phyloP scores from a whole-genome alignment of 2,888 invertebrate genomes.

The Capitulum mitella region DNA sequence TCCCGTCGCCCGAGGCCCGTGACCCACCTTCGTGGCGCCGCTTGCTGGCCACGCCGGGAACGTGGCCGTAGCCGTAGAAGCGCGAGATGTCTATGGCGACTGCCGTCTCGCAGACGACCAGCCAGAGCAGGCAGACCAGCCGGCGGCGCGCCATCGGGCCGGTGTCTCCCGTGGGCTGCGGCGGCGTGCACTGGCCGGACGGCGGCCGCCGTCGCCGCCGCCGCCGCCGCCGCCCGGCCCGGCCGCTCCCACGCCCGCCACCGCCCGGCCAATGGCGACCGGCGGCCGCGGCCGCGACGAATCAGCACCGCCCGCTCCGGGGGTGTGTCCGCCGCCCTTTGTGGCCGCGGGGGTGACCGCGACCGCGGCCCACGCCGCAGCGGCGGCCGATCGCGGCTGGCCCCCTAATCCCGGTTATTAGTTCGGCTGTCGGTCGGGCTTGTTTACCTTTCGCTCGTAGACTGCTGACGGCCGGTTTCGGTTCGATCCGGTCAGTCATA shows the following conservation, averaged over 20 bases:
- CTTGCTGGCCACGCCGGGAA: conserved; percentile 19
- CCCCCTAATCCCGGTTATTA: no score
- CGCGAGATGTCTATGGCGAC: conserved; percentile 67
- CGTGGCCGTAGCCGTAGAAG: conserved; percentile 66
- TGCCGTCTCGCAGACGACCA: background rate
- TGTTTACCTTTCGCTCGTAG: no score
- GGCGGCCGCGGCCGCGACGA: background rate
- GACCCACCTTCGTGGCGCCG: conserved; percentile 50
- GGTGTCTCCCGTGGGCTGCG: background rate
- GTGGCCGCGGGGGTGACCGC: background rate
- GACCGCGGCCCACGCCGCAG: background rate
- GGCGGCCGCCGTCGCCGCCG: background rate
- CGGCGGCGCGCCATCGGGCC: background rate
- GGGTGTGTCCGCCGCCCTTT: background rate
- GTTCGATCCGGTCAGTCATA: no score
- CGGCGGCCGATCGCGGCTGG: no score
- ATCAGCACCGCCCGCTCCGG: background rate
- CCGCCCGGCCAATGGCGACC: background rate
- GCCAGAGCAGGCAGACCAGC: conserved; percentile 1
- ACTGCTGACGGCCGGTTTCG: no score
- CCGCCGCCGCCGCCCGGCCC: background rate
- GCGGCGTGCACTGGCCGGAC: background rate
- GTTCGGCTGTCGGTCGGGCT: no score
- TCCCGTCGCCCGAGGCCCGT: no score
- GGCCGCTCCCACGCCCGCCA: background rate